Percentiles rank a stretch among this genome's conserved stretches.
These are phyloP conservation scores for Porites divaricata DNA, from an alignment of 92 coral and sea anemone genomes.

Conservation along the genomic window DNA sequence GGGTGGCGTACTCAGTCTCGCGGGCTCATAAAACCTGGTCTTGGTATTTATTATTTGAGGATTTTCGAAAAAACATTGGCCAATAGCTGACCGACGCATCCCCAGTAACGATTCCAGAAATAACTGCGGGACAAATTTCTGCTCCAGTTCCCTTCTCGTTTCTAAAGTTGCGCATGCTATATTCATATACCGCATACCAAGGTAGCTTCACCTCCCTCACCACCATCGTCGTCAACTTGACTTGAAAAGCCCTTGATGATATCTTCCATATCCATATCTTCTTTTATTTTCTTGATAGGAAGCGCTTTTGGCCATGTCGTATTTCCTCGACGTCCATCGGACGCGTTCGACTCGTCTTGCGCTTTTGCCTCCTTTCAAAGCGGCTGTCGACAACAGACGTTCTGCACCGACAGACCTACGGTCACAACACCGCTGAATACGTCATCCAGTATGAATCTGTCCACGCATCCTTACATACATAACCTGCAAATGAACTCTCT, in stretches of 20 bases:
- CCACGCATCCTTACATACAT: conserved; percentile 70
- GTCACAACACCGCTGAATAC: conserved; percentile 54
- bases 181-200: not conserved
- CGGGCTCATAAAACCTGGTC: too few species aligned
- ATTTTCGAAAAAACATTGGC: too few species aligned
- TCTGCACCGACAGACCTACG: conserved; percentile 62
- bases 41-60: too few species aligned
- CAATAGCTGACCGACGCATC: too few species aligned
- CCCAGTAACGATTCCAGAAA: too few species aligned
- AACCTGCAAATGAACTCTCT: conserved; percentile 58
- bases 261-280: not conserved
- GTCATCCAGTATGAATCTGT: conserved; percentile 52
- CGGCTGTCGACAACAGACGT: conserved; percentile 80
- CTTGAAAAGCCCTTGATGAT: not conserved
- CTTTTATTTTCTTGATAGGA: conserved; percentile 33
- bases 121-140: too few species aligned
- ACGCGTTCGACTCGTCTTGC: conserved; percentile 65
- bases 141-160: too few species aligned
- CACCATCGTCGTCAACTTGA: not conserved
- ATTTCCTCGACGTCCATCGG: conserved; percentile 64
- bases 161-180: too few species aligned
- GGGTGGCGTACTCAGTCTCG: too few species aligned
- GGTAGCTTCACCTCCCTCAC: not conserved
- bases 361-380: conserved; percentile 65
- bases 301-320: conserved; percentile 70